Evolutionary conservation across 2,797 vertebrate genomes (phyloP).

Genomic region (Trichosurus vulpecula): DNA sequence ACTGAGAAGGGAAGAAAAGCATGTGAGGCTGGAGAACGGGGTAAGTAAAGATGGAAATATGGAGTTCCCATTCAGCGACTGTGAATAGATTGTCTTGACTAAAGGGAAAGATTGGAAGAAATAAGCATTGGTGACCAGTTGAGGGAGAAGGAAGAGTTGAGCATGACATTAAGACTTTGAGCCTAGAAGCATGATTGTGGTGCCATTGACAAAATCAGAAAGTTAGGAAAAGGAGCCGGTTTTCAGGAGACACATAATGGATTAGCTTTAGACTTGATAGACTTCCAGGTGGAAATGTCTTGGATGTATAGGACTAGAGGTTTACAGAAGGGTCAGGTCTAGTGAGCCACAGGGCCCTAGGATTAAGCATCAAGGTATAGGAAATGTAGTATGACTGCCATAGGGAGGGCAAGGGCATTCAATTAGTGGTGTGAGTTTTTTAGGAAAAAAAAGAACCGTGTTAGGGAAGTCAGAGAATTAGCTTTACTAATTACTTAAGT

Average conservation of each 20-base stretch:
- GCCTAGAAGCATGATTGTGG: neutral
- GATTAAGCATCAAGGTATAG: neutral
- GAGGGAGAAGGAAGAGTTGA: neutral
- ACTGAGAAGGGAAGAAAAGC: neutral
- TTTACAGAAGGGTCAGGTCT: neutral
- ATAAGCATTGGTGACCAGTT: neutral
- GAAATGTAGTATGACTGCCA: neutral
- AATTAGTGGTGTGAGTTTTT: neutral
- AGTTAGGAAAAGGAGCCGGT: neutral
- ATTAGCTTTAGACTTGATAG: neutral
- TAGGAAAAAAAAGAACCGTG: rapidly evolving
- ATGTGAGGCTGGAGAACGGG: neutral
- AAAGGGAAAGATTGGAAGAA: neutral
- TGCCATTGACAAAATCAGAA: neutral
- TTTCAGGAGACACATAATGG: neutral
- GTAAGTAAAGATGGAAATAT: neutral
- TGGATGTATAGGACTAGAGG: neutral
- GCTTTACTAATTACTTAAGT: too few species aligned
- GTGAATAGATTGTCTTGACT: neutral
- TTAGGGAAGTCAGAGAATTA: neutral
- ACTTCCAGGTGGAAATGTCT: neutral
- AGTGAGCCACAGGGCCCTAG: neutral
- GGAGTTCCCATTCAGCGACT: neutral
- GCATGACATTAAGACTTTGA: neutral
- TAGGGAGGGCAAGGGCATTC: neutral